These are phyloP conservation scores for Aethes cnicana DNA, from an alignment of 2,888 invertebrate genomes.

Conservation along the genomic window DNA sequence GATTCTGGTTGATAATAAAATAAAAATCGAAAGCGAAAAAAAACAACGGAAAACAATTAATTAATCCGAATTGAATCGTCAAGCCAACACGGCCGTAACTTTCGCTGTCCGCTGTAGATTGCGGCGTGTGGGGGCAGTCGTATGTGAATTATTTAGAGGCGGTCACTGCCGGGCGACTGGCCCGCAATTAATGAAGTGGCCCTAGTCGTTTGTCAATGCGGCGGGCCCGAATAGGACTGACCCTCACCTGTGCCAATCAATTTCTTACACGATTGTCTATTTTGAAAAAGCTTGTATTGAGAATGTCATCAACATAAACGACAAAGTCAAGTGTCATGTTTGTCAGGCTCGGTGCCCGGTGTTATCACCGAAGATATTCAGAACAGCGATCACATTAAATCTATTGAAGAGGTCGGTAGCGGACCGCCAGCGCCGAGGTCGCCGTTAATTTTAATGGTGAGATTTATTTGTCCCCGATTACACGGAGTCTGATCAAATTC, in stretches of 20 bases:
- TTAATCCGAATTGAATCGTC: slow-evolving; percentile 57
- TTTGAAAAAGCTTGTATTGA: not conserved
- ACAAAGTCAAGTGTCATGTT: slow-evolving; percentile 10
- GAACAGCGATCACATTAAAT: slow-evolving; percentile 73
- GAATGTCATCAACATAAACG: not conserved
- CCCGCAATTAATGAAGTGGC: slow-evolving; percentile 77
- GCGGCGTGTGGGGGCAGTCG: slow-evolving; percentile 57
- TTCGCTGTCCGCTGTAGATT: slow-evolving; percentile 58
- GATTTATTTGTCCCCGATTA: slow-evolving; percentile 75
- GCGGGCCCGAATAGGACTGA: slow-evolving; percentile 53
- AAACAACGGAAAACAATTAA: slow-evolving; percentile 55
- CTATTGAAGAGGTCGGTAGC: slow-evolving; percentile 69
- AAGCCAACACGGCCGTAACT: slow-evolving; percentile 54
- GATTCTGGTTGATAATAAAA: not conserved
- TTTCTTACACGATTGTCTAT: slow-evolving; percentile 52
- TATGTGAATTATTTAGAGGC: slow-evolving; percentile 78
- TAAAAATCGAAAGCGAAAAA: not conserved
- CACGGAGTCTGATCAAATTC: slow-evolving; percentile 69
- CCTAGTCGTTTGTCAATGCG: slow-evolving; percentile 75
- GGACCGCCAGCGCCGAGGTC: slow-evolving; percentile 49
- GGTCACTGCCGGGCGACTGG: slow-evolving; percentile 63
- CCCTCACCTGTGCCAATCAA: slow-evolving; percentile 57
- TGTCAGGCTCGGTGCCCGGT: slow-evolving; percentile 37
- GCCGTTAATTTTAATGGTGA: slow-evolving; percentile 72
- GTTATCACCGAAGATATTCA: slow-evolving; percentile 56